A percentile compares a stretch with the other conserved stretches of the same genome.
phyloP scores from a whole-genome alignment of 2,888 invertebrate genomes.

The Congeria kusceri region DNA sequence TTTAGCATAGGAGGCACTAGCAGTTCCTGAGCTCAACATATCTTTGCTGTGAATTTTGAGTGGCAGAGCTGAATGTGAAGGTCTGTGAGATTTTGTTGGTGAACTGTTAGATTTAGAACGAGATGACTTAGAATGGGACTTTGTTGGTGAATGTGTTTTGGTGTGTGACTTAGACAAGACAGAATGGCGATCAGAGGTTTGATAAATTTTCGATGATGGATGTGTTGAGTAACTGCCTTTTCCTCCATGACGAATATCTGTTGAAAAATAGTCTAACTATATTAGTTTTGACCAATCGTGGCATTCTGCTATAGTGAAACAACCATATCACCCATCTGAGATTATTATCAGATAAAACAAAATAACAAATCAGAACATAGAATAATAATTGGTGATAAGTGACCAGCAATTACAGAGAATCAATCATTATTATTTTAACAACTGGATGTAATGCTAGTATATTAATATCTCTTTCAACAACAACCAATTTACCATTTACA shows the following conservation, averaged over 20 bases:
- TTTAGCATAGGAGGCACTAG: constrained; percentile 26
- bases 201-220: constrained; percentile 46
- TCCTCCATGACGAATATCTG: constrained; percentile 56
- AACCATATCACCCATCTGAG: no score
- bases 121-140: constrained; percentile 51
- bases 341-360: no score
- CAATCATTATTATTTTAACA: no score
- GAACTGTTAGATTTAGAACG: constrained; percentile 55
- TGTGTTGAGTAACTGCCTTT: constrained; percentile 41
- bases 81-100: constrained; percentile 34
- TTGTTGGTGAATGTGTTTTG: constrained; percentile 54
- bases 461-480: no score
- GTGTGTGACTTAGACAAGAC: constrained; percentile 57
- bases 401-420: no score
- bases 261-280: no score
- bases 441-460: no score
- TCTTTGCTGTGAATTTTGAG: constrained; percentile 29
- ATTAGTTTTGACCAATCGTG: no score
- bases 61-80: constrained; percentile 24
- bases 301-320: no score
- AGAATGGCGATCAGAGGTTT: constrained; percentile 51
- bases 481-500: no score
- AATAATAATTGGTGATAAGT: no score
- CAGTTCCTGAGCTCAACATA: constrained; percentile 34
- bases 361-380: no score